A percentile compares a stretch with the other conserved stretches of the same genome.
Conservation (phyloP, 2,888 invertebrate species). For the Eupsilia transversa region DNA sequence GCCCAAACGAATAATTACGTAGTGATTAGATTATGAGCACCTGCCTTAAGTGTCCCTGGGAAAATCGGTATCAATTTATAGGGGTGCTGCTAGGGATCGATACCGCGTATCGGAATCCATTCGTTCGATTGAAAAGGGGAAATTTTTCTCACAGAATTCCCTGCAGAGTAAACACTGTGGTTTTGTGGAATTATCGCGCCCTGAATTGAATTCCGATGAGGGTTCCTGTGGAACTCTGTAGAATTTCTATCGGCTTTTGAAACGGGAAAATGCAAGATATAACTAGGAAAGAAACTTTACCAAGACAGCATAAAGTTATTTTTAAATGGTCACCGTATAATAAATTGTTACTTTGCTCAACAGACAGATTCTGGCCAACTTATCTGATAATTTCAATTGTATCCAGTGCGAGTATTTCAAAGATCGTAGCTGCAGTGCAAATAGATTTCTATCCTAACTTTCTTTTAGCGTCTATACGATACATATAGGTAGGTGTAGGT, state of each 20-base stretch:
- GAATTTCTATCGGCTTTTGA: neutral
- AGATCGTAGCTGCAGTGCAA: too few species aligned
- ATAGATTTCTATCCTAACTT: neutral
- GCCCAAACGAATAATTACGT: slow-evolving; percentile 65
- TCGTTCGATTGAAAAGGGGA: slow-evolving; percentile 59
- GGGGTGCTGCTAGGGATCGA: slow-evolving; percentile 52
- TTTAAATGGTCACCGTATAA: neutral
- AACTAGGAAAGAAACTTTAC: neutral
- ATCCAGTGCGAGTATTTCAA: neutral
- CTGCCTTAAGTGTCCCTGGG: slow-evolving; percentile 76
- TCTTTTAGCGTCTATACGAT: neutral
- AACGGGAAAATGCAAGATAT: slow-evolving; percentile 5
- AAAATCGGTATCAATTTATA: slow-evolving; percentile 67
- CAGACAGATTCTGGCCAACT: neutral
- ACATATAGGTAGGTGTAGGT: too few species aligned
- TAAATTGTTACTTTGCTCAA: neutral
- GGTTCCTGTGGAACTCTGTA: neutral
- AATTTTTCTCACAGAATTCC: slow-evolving; percentile 66
- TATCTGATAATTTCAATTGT: neutral
- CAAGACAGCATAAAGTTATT: neutral
- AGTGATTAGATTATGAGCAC: slow-evolving; percentile 72
- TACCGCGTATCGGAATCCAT: slow-evolving; percentile 68
- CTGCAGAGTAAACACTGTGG: slow-evolving; percentile 50
- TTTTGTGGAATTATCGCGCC: slow-evolving; percentile 54
- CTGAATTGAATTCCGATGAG: slow-evolving; percentile 49